These are phyloP conservation scores for Archips xylosteana DNA, from an alignment of 2,888 invertebrate species.

Conservation along the genomic window DNA sequence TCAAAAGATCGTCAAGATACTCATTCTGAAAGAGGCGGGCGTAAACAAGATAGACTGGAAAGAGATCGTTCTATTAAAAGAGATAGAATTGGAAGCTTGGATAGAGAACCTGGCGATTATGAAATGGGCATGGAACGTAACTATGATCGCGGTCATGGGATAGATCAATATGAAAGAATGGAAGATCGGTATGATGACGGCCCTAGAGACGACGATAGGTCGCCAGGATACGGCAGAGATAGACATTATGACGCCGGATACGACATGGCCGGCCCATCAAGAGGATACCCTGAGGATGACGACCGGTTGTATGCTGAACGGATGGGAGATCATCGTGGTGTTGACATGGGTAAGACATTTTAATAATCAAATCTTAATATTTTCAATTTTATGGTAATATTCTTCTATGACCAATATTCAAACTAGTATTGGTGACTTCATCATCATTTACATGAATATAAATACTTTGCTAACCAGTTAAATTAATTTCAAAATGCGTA, in stretches of 20 bases:
- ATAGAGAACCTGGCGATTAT: conserved; percentile 80
- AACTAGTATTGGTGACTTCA: too few relatives aligned
- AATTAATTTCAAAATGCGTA: too few relatives aligned
- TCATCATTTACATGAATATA: too few relatives aligned
- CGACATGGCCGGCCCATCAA: conserved; percentile 76
- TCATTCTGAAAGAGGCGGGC: conserved; percentile 78
- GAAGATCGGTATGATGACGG: conserved; percentile 78
- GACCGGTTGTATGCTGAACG: conserved; percentile 83
- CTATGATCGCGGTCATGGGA: conserved; percentile 78
- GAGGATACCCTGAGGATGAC: conserved; percentile 83
- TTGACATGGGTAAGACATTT: conserved; percentile 70
- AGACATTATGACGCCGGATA: conserved; percentile 80
- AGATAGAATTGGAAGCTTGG: conserved; percentile 77
- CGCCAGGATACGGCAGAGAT: conserved; percentile 77
- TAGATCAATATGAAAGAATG: conserved; percentile 81
- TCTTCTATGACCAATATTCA: too few relatives aligned
- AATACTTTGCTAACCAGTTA: too few relatives aligned
- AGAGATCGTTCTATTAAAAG: conserved; percentile 82
- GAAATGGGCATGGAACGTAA: conserved; percentile 75
- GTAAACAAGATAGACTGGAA: conserved; percentile 80
- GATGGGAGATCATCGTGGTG: conserved; percentile 74
- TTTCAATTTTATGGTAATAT: too few relatives aligned
- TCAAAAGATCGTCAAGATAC: conserved; percentile 80
- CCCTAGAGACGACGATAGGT: conserved; percentile 77
- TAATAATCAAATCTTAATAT: not conserved